These are phyloP conservation scores for Enteromius paludinosus DNA, from an alignment of 2,797 vertebrate species.

Conservation along the genomic window DNA sequence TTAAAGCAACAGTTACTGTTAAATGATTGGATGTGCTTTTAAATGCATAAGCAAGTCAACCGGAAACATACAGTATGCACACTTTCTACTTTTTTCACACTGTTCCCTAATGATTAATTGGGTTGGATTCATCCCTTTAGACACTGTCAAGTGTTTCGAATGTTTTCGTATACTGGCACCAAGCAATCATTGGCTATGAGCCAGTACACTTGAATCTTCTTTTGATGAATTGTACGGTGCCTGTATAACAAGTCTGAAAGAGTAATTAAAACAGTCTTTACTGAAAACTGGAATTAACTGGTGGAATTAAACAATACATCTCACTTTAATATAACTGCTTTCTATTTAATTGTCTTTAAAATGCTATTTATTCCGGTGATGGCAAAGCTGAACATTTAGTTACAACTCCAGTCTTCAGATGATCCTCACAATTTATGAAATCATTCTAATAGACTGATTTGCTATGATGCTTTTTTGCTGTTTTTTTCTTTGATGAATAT, in stretches of 20 bases:
- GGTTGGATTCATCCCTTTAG: neutral
- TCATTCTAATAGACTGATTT: neutral
- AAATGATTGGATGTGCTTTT: neutral
- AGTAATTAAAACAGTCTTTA: constrained; percentile 24
- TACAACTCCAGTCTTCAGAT: neutral
- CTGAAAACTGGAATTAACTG: neutral
- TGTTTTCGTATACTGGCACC: constrained; percentile 46
- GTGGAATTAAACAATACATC: neutral
- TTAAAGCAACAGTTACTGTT: constrained; percentile 2
- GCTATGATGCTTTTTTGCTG: neutral
- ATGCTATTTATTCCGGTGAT: neutral
- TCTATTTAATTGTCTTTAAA: neutral
- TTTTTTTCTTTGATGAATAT: neutral
- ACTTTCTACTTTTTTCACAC: neutral
- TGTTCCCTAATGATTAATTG: neutral
- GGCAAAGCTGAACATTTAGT: neutral
- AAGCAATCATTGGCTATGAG: constrained; percentile 39
- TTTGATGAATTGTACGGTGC: constrained; percentile 47
- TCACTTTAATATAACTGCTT: neutral
- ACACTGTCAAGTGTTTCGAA: constrained; percentile 14
- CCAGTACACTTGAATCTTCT: constrained; percentile 41
- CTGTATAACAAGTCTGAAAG: constrained; percentile 10
- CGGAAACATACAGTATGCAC: neutral
- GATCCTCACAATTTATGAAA: neutral
- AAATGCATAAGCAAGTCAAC: neutral